Evolutionary conservation across 2,797 vertebrate genomes (phyloP), one percentile per base, ranked within the genome.

Genomic region (Acrossocheilus fasciatus): DNA sequence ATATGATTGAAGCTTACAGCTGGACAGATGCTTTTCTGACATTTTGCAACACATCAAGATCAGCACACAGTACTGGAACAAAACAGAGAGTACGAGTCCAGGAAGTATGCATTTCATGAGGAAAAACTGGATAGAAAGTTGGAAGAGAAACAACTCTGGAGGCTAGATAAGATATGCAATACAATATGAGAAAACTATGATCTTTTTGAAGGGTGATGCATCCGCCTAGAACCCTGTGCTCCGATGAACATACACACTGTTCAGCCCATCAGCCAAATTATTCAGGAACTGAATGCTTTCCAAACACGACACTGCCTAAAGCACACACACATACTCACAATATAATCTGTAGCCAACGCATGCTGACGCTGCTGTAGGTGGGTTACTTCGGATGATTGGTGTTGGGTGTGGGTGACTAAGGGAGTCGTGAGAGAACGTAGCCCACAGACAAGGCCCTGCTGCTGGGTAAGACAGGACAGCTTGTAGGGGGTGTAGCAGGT

Each of bases 401-500:
- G 83, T 80, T 82, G 69, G 68, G 82, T 83, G 83, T 85, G 84
- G 57, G 86, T 91, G 90, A 89, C 74, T 90, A 86, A 89, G n/a
- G 64, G 80, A 83, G 87, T 90, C 89, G 87, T 91, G 89, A 89
- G 86, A 9, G 84, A 50, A 20, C 76, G 20, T 72, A 80, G 81
- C 68, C 74, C 85, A 87, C 82, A 62, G 77, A 86, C 62, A 84
- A 12, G 68, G 70, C 26, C 69, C 72, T 12, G 52, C 43, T 69
- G 80, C 69, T 69, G 81, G 81, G 79, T 87, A 81, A 73, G 41
- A 84, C 69, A 64, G 69, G 57, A 81, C 88, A 87, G 87, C 47
- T 90, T 90, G 89, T 62, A 45, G 78, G 43, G 84, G 86, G 90
- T 82, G 89, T 85, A 89, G 72, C 86, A 90, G 90, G 84, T 89